Conservation (phyloP, 2,888 invertebrate genomes). For the Oxystoma pomonae region DNA sequence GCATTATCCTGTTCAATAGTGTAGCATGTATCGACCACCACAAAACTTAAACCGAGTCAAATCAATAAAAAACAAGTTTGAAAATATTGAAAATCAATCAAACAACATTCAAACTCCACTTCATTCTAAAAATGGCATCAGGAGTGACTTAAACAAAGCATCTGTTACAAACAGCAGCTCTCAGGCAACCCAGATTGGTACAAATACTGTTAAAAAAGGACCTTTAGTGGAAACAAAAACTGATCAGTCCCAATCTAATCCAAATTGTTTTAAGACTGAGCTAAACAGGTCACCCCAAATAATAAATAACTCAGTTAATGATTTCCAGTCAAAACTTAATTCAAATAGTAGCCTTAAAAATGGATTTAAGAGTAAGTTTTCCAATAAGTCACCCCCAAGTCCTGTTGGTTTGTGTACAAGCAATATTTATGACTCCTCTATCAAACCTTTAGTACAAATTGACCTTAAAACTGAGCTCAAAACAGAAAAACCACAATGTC, state of each 20-base stretch:
- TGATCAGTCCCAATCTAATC: too few species aligned
- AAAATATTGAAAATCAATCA: slow-evolving; percentile 41
- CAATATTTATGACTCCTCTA: neutral
- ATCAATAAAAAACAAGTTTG: slow-evolving; percentile 62
- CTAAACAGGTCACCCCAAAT: too few species aligned
- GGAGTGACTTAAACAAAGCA: slow-evolving; percentile 22
- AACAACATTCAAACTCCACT: slow-evolving; percentile 15
- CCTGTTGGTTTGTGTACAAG: neutral
- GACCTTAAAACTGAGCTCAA: slow-evolving; percentile 1
- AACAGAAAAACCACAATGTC: slow-evolving; percentile 7
- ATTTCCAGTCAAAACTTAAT: too few species aligned
- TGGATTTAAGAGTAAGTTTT: neutral
- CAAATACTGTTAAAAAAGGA: too few species aligned
- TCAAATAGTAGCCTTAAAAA: neutral
- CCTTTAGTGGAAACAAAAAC: too few species aligned
- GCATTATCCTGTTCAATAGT: neutral
- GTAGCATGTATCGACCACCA: slow-evolving; percentile 44
- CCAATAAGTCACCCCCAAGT: neutral
- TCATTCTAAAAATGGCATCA: slow-evolving; percentile 19
- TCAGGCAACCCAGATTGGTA: too few species aligned
- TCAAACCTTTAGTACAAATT: too few species aligned
- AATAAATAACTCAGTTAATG: too few species aligned
- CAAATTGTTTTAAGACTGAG: too few species aligned
- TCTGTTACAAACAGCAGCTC: too few species aligned
- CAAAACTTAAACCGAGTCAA: slow-evolving; percentile 53